Evolutionary conservation across 2,797 vertebrate species (phyloP), one percentile per base, ranked within the genome.

Genomic region (Parambassis ranga): DNA sequence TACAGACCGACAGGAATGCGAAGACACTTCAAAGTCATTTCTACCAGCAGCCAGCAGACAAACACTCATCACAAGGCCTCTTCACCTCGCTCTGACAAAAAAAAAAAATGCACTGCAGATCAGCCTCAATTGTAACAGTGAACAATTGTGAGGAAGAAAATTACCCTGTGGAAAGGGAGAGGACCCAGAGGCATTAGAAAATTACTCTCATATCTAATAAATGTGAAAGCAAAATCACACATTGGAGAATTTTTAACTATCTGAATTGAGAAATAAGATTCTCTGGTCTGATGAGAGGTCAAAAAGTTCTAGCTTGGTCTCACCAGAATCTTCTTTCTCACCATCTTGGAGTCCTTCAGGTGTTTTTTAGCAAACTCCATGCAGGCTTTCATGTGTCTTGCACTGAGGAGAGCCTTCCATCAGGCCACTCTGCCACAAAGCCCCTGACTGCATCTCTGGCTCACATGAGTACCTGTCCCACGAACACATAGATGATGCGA

Each of bases 21-120:
- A 41, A 66, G 35, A 32, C 79, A 70, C 85, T 85, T 57, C 19
- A 66, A 48, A 43, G 35, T 63, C 51, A 59, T 80, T 72, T 71
- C 49, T 28, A 33, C 6, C 39, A 39, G 46, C 33, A 51, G 31
- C 26, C 65, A 44, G 65, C 66, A 75, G 66, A 66, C 53, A 82
- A 81, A 82, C 69, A 83, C 77, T 88, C 62, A 22, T 64, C 61
- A 37, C 28, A 35, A 55, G 51, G 38, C 47, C 77, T 66, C 80
- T 84, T 72, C 56, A 76, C 64, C 42, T 71, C 39, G 1, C 53
- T 57, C 33, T 28, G 23, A 78, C 59, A 58, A 55, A 67, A 48
- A 70, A 58, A 55, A 67, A 48, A 70, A 32, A 71, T 6, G 50
- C 52, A 39, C 46, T 3, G 20, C 9, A 23, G 46, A 32, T 74